phyloP scores from a whole-genome alignment of 2,797 vertebrate genomes.

The Iguana delicatissima region DNA sequence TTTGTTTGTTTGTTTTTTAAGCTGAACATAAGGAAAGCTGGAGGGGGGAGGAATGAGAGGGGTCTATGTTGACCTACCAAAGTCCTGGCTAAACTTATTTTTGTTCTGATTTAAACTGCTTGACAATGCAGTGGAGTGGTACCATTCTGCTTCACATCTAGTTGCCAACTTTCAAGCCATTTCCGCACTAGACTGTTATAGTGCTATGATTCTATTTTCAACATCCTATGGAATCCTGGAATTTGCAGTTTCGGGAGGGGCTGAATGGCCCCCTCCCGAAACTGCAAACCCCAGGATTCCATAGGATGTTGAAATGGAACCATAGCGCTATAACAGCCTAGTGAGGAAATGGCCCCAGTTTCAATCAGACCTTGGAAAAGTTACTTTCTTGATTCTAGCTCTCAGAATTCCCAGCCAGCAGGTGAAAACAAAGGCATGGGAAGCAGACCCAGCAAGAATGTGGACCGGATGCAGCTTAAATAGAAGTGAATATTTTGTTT shows the following conservation, averaged over 20 bases:
- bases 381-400: background rate
- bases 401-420: background rate
- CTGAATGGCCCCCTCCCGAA: no score
- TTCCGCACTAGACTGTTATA: no score
- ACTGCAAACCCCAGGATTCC: no score
- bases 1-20: background rate
- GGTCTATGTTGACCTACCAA: background rate
- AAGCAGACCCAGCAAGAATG: background rate
- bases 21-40: background rate
- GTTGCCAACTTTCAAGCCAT: background rate
- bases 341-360: background rate
- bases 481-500: background rate
- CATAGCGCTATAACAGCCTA: no score
- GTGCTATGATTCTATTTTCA: no score
- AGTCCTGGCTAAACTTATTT: background rate
- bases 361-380: background rate
- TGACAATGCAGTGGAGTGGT: background rate
- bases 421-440: no score
- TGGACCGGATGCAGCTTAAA: background rate
- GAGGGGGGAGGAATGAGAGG: background rate
- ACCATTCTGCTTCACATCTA: background rate
- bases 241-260: no score
- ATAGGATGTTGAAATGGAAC: no score
- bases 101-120: conserved; percentile 4
- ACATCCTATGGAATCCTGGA: no score